These are phyloP conservation scores for Drosophila suboccidentalis DNA, from an alignment of 2,888 invertebrate species.

Conservation along the genomic window DNA sequence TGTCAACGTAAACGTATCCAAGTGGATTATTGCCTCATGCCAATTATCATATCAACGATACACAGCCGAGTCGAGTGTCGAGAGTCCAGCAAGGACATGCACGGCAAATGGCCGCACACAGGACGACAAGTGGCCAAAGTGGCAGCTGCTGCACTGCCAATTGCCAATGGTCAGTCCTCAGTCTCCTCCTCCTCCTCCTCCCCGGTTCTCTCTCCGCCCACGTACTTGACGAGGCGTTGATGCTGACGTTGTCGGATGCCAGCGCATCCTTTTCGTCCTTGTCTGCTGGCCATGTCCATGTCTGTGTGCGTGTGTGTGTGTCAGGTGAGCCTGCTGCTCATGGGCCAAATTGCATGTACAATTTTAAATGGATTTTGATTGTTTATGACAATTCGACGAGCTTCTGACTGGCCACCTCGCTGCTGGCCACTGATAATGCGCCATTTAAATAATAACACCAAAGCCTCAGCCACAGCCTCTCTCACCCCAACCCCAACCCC, in stretches of 20 bases:
- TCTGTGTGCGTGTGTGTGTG: slow-evolving; percentile 10
- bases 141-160: slow-evolving; percentile 48
- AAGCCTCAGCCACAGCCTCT: background rate
- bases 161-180: slow-evolving; percentile 49
- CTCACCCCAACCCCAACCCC: background rate
- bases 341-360: slow-evolving; percentile 76
- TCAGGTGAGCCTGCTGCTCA: slow-evolving; percentile 41
- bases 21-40: slow-evolving; percentile 83
- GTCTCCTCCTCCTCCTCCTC: slow-evolving; percentile 7
- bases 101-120: slow-evolving; percentile 26
- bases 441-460: slow-evolving; percentile 76
- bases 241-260: slow-evolving; percentile 60
- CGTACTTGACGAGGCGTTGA: slow-evolving; percentile 78
- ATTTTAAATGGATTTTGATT: slow-evolving; percentile 84
- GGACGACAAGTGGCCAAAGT: slow-evolving; percentile 59
- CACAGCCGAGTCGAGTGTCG: slow-evolving; percentile 38
- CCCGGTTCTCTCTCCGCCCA: slow-evolving; percentile 34
- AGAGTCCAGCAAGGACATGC: slow-evolving; percentile 40
- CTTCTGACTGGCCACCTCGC: slow-evolving; percentile 69
- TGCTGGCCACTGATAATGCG: slow-evolving; percentile 77
- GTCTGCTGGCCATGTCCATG: slow-evolving; percentile 23
- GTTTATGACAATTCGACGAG: slow-evolving; percentile 81
- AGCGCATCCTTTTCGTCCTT: slow-evolving; percentile 41
- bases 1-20: slow-evolving; percentile 82
- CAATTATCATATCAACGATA: slow-evolving; percentile 83